phyloP scores from a whole-genome alignment of 2,797 vertebrate genomes.

The Acanthurus leucopareius region DNA sequence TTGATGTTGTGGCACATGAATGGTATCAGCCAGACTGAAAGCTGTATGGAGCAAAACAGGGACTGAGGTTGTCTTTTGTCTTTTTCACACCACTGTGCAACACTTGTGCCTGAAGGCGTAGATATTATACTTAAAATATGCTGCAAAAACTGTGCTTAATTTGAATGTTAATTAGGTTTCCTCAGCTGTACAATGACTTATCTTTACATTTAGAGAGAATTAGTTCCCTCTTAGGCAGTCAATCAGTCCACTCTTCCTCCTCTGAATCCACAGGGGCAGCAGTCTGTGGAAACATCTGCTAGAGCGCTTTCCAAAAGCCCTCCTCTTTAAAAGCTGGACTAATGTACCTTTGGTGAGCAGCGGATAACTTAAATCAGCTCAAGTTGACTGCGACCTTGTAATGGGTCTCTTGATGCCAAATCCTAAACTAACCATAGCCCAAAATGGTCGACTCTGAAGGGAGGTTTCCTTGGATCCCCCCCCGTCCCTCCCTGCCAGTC shows the following conservation, averaged over 20 bases:
- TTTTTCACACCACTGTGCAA: conserved; percentile 29
- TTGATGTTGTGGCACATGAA: conserved; percentile 29
- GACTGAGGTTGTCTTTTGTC: conserved; percentile 10
- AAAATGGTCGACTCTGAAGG: conserved; percentile 55
- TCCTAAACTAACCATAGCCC: conserved; percentile 72
- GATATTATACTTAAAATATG: conserved; percentile 14
- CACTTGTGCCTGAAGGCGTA: conserved; percentile 18
- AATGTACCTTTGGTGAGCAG: conserved; percentile 68
- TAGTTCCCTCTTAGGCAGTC: conserved; percentile 60
- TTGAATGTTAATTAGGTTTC: conserved; percentile 37
- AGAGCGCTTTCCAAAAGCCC: conserved; percentile 65
- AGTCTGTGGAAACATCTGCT: conserved; percentile 81
- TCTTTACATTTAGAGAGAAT: conserved; percentile 47
- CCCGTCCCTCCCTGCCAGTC: conserved; percentile 57
- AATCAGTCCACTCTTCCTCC: conserved; percentile 65
- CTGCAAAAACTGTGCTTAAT: conserved; percentile 25
- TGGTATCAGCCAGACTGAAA: conserved; percentile 2
- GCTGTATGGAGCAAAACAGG: neutral
- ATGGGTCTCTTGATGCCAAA: conserved; percentile 70
- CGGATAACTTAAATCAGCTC: conserved; percentile 75
- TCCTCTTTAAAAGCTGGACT: conserved; percentile 52
- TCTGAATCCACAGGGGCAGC: conserved; percentile 51
- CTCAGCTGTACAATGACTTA: conserved; percentile 41
- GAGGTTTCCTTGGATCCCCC: conserved; percentile 17
- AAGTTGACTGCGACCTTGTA: conserved; percentile 68